phyloP scores from a whole-genome alignment of 2,797 vertebrate species.

The Xyrichtys novacula region DNA sequence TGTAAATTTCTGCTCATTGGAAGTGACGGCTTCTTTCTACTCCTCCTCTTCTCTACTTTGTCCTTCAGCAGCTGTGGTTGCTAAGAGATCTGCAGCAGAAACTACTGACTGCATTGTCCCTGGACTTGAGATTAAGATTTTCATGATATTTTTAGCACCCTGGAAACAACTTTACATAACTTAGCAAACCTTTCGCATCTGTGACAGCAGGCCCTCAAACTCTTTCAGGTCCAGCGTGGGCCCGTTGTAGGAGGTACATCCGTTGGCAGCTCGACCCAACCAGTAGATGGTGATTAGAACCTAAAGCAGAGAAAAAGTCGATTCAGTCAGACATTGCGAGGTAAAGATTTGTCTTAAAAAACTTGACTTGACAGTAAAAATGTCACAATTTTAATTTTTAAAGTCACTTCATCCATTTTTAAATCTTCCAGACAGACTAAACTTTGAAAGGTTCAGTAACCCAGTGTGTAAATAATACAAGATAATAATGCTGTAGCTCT shows the following conservation, averaged over 20 bases:
- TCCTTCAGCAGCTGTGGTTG: conserved; percentile 4
- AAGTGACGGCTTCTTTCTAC: background rate
- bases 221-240: conserved; percentile 94
- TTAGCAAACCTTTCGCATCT: conserved; percentile 94
- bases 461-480: background rate
- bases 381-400: no score
- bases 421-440: background rate
- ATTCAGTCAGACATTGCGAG: background rate
- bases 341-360: no score
- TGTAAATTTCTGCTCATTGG: background rate
- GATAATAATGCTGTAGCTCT: background rate
- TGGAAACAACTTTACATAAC: conserved; percentile 5
- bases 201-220: conserved; percentile 95
- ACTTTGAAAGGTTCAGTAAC: background rate
- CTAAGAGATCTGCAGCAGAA: conserved; percentile 10
- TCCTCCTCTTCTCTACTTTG: background rate
- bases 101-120: background rate
- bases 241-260: conserved; percentile 91
- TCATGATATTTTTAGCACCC: background rate
- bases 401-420: background rate
- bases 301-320: conserved; percentile 75
- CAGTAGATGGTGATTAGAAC: conserved; percentile 98
- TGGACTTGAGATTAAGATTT: background rate
- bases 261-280: conserved; percentile 95
- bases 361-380: no score